Conservation (phyloP, 2,113 vertebrate species). For the Odobenus rosmarus region DNA sequence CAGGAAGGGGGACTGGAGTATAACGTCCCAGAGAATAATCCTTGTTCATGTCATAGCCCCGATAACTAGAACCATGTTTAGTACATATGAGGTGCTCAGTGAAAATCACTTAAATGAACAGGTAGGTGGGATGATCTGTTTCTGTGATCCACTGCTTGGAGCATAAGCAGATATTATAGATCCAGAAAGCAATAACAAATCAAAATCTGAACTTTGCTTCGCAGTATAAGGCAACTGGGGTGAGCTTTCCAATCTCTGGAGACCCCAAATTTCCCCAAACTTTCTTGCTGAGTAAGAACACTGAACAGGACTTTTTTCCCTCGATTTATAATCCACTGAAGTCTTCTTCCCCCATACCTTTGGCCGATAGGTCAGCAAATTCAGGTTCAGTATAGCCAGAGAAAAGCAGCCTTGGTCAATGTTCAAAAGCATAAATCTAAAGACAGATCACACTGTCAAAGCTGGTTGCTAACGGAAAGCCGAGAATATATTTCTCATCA, state of each 20-base stretch:
- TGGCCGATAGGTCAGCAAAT: constrained; percentile 19
- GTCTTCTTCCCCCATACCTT: not conserved
- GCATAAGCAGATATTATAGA: not conserved
- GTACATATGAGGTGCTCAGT: not conserved
- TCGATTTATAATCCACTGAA: not conserved
- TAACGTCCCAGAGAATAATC: not conserved
- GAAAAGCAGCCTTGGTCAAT: constrained; percentile 21
- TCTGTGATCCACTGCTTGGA: not conserved
- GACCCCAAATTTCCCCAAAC: not conserved
- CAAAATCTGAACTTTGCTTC: not conserved
- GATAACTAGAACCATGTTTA: not conserved
- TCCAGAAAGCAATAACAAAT: not conserved
- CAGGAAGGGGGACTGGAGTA: not conserved
- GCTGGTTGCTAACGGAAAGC: not conserved
- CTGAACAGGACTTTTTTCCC: not conserved
- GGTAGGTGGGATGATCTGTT: not conserved
- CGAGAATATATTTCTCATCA: constrained; percentile 43
- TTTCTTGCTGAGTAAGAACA: constrained; percentile 1
- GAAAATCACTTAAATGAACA: not conserved
- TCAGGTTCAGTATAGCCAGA: not conserved
- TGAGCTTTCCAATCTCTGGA: not conserved
- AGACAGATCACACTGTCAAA: constrained; percentile 43
- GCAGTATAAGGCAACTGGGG: not conserved
- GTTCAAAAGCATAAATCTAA: constrained; percentile 52
- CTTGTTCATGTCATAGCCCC: not conserved